Evolutionary conservation across 2,888 invertebrate genomes (phyloP).

Genomic region (Luperina testacea): DNA sequence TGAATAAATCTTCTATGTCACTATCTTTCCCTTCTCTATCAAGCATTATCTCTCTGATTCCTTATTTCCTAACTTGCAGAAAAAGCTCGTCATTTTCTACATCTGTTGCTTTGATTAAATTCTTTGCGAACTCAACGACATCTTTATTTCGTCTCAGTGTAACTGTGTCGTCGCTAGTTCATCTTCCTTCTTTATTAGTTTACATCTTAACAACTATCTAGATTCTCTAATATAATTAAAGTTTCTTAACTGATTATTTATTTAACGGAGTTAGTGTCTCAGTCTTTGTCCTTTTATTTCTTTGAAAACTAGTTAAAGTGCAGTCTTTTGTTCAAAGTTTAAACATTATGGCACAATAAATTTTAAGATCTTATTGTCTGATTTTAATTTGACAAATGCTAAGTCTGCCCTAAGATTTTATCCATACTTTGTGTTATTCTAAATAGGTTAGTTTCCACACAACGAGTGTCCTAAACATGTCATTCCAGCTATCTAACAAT

Average conservation of each 20-base stretch:
- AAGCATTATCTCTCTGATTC: constrained; percentile 23
- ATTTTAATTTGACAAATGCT: not conserved
- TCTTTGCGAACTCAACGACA: constrained; percentile 42
- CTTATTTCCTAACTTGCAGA: constrained; percentile 26
- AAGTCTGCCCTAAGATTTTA: not conserved
- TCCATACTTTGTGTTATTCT: not conserved
- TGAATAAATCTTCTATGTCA: not conserved
- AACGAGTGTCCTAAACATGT: not conserved
- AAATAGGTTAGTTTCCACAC: not conserved
- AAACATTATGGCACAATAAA: not conserved
- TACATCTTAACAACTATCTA: constrained; percentile 11
- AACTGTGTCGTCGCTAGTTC: constrained; percentile 23
- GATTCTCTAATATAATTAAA: constrained; percentile 12
- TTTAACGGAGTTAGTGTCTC: not conserved
- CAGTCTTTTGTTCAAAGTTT: not conserved
- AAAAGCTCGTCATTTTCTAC: constrained; percentile 34
- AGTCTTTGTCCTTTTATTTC: not conserved
- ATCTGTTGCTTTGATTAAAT: constrained; percentile 60
- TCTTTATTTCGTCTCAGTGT: constrained; percentile 45
- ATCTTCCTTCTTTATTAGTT: constrained; percentile 27
- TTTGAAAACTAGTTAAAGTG: not conserved
- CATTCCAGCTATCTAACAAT: not conserved
- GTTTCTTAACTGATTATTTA: constrained; percentile 8
- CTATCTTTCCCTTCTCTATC: not conserved
- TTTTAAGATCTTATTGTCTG: not conserved